These are phyloP conservation scores for Branchipolynoe longqiensis DNA, from an alignment of 2,888 invertebrate species.

Conservation along the genomic window DNA sequence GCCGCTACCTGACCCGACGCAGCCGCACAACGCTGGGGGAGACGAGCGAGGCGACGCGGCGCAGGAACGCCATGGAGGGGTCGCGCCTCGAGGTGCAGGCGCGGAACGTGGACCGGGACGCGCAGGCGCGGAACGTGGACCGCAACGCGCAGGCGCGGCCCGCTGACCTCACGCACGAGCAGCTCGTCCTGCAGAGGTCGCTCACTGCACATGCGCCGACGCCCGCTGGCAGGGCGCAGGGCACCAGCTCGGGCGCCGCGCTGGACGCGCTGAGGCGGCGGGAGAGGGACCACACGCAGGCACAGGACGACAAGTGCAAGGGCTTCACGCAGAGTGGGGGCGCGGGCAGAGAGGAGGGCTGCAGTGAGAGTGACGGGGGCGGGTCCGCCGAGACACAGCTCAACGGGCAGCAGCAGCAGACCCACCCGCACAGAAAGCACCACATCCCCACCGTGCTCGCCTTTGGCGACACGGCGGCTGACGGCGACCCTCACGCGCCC, in stretches of 20 bases:
- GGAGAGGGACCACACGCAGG: conserved; percentile 16
- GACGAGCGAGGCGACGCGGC: conserved; percentile 34
- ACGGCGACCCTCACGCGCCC: background rate
- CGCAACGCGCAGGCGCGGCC: background rate
- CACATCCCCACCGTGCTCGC: background rate
- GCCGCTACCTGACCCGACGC: conserved; percentile 38
- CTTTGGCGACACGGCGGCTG: background rate
- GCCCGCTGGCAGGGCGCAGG: background rate
- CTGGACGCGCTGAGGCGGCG: background rate
- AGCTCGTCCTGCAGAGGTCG: conserved; percentile 25
- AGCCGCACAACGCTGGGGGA: conserved; percentile 25
- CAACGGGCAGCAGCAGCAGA: background rate
- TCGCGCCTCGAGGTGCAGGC: conserved; percentile 4
- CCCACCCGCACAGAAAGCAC: background rate
- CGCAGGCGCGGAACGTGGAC: background rate
- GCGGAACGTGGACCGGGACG: background rate
- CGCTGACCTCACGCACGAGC: conserved; percentile 4
- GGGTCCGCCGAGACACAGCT: background rate
- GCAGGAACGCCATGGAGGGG: conserved; percentile 21
- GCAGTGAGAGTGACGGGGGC: background rate
- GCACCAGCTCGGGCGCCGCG: conserved; percentile 1
- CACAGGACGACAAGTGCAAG: conserved; percentile 15
- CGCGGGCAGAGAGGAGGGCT: background rate
- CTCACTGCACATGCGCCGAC: background rate
- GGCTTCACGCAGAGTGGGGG: conserved; percentile 5